These are phyloP conservation scores for Halichoerus grypus DNA, from an alignment of 2,113 vertebrate species.

Conservation along the genomic window DNA sequence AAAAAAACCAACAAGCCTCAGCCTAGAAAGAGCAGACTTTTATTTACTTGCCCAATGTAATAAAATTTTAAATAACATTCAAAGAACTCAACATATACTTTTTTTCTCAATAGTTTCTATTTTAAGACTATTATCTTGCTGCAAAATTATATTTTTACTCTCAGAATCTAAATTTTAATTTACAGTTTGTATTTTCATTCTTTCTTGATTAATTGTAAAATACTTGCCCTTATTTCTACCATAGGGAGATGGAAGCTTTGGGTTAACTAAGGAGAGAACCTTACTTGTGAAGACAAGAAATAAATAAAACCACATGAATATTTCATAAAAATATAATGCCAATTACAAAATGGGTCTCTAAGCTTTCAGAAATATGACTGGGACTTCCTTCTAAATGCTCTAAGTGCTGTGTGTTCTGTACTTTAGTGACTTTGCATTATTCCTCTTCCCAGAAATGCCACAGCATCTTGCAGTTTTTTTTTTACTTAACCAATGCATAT, in stretches of 20 bases:
- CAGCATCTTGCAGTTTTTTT: neutral
- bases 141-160: neutral
- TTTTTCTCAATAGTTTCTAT: neutral
- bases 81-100: neutral
- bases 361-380: neutral
- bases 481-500: neutral
- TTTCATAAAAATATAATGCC: neutral
- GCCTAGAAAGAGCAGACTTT: neutral
- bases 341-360: neutral
- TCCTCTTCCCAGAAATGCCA: neutral
- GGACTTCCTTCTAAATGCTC: neutral
- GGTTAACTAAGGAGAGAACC: neutral
- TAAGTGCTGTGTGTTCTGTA: neutral
- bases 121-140: neutral
- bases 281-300: neutral
- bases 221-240: rapidly evolving
- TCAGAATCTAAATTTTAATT: neutral
- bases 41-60: neutral
- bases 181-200: neutral
- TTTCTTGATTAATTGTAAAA: neutral
- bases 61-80: neutral
- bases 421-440: neutral
- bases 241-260: neutral
- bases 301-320: neutral
- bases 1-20: neutral